phyloP scores from a whole-genome alignment of 2,113 vertebrate species.

The Hucho hucho region DNA sequence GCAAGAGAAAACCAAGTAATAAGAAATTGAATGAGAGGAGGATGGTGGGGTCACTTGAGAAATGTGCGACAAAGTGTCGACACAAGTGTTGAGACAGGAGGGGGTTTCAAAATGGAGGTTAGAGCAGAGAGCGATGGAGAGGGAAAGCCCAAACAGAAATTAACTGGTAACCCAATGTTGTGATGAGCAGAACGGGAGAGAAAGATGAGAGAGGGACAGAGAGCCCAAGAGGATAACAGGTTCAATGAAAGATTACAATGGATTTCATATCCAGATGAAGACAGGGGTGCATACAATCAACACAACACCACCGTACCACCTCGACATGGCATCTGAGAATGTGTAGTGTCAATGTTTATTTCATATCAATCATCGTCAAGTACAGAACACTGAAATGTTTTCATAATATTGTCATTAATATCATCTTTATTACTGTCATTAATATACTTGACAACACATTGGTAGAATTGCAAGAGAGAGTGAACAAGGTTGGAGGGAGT shows the following conservation, averaged over 20 bases:
- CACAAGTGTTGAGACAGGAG: constrained; percentile 41
- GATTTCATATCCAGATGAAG: no score
- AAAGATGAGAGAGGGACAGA: no score
- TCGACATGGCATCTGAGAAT: constrained; percentile 44
- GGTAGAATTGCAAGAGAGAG: constrained; percentile 60
- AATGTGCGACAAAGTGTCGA: constrained; percentile 47
- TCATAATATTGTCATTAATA: constrained; percentile 68
- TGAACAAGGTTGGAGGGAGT: constrained; percentile 35
- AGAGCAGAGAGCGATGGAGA: constrained; percentile 2
- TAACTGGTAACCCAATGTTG: not conserved
- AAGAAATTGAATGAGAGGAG: constrained; percentile 19
- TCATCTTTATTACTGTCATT: constrained; percentile 64
- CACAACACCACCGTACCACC: constrained; percentile 8
- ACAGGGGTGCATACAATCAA: not conserved
- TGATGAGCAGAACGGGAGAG: not conserved
- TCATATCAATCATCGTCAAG: constrained; percentile 67
- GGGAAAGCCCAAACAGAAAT: constrained; percentile 5
- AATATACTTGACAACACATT: constrained; percentile 66
- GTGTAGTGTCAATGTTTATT: constrained; percentile 77
- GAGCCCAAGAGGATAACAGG: no score
- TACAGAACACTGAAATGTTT: constrained; percentile 74
- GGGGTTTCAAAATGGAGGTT: constrained; percentile 39
- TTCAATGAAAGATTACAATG: no score
- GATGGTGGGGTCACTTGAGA: not conserved
- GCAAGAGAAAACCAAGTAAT: not conserved